Base-by-base conservation (phyloP, 2,113 vertebrate species). In the Etheostoma cragini region DNA sequence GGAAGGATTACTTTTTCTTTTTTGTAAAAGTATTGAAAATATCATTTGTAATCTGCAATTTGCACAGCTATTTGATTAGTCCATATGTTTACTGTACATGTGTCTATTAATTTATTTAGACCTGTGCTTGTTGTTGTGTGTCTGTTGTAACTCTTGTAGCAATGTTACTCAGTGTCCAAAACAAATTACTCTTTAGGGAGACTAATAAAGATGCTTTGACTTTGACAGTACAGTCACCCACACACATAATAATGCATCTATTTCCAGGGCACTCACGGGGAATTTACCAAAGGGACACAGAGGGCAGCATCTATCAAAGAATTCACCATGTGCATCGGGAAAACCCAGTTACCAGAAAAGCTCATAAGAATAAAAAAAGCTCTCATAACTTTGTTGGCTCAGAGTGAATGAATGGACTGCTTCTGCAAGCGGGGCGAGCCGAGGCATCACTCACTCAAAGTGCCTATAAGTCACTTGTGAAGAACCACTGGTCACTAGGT, bases 301-400 rank as follows among this genome's bases (percentile, higher is more conserved):
- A 93, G 90, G 91, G 85, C 84, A 87, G 87, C 90, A 94, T 94
- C 91, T 91, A 94, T 94, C 91, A 94, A 89, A 89, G 90, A 91
- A 88, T 89, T 88, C 82, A 62, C 92, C 84, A 50, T 84, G 86
- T 88, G 88, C 86, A 89, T 87, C 69, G 45, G 88, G 81, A 93
- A 91, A 94, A 92, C 82, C 88, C 82, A 83, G 89, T 94, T 93
- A 94, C 83, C 82, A 87, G 86, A 88, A 89, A 90, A 84, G 86
- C 90, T 93, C 90, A 92, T 92, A 92, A 90, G 88, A 92, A 93
- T 92, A 93, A 92, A 90, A 90, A 92, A 91, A 94, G 82, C 86
- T 78, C 81, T 90, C 86, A 92, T 93, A 93, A 93, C 88, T 91
- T 89, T 1, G 87, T 89, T 91, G 90, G 85, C 89, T 80, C 73